Base-by-base conservation (phyloP, 2,888 invertebrate species). In the Hypomecis atomaria region DNA sequence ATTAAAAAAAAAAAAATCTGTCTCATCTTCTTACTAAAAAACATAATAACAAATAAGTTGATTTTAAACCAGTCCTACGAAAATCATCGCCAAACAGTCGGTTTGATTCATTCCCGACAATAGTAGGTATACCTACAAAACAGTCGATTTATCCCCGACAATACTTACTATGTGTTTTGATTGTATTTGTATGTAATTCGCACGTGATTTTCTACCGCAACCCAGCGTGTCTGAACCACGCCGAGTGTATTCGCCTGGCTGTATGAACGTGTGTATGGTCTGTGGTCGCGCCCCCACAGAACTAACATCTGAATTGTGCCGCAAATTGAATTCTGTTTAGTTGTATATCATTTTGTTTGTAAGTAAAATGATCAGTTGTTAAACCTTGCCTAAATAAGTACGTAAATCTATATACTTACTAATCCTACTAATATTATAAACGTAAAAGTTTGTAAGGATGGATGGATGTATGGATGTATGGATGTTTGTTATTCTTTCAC, bases 141-240 rank as follows among this genome's bases (percentile, higher is more conserved):
- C 23, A 23, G 23, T 23, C 36, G 37, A 50, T 50, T 50, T 37
- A 37, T 50, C 49, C 36, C 37, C 49, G 37, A 50, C 49, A 50
- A 36, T 40, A 23, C 7, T 23, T 23, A 8, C 10, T 38, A 23
- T 23, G 23, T 23, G 23, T 37, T 13, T 6, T 23, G 11, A 23
- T 45, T 56, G 36, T 56, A 40, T 47, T 56, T 47, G 45, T 38
- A 6, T 44, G 55, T 47, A 47, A 37, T 56, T 56, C 38, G 65
- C 60, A 53, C 65, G 65, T 65, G 65, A 65, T 65, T 65, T 58
- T 43, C 57, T 11, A 65, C 65, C 65, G 38, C 65, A 65, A 61
- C 45, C 53, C 57, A 53, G 48, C 52, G 52, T 44, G 65, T 61
- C 60, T 61, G 48, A 9, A 61, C 60, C 65, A 57, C 58, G 43